These are phyloP conservation scores for Spisula subtruncata DNA, from an alignment of 2,888 invertebrate species.

Conservation along the genomic window DNA sequence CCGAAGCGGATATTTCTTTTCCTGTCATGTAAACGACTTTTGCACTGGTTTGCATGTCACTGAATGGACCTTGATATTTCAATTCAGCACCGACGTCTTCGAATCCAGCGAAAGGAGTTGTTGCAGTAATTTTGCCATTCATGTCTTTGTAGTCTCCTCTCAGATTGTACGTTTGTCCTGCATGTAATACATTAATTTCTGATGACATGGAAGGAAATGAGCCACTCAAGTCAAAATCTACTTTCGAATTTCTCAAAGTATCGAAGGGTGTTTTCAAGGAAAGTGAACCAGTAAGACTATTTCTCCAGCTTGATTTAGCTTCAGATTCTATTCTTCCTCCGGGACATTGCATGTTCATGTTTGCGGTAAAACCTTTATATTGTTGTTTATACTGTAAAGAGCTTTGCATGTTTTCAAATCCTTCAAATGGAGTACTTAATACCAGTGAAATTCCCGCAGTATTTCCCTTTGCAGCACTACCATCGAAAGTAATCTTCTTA, in stretches of 20 bases:
- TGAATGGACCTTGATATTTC: conserved; percentile 19
- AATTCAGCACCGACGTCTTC: conserved; percentile 47
- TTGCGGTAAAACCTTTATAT: conserved; percentile 40
- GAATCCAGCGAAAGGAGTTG: conserved; percentile 58
- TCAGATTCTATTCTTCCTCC: conserved; percentile 22
- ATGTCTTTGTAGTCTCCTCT: conserved; percentile 19
- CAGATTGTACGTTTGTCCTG: conserved; percentile 39
- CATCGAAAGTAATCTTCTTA: conserved; percentile 30
- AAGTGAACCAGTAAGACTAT: background rate
- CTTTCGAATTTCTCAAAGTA: conserved; percentile 6
- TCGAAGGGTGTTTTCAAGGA: conserved; percentile 28
- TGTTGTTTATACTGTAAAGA: background rate
- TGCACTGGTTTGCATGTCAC: conserved; percentile 36
- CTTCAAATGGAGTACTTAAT: conserved; percentile 51
- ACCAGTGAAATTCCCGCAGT: background rate
- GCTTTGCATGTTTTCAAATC: conserved; percentile 47
- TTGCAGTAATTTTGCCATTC: conserved; percentile 25
- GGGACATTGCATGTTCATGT: conserved; percentile 27
- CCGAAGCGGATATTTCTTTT: conserved; percentile 50
- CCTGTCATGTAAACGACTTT: conserved; percentile 41
- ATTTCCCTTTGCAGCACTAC: conserved; percentile 22
- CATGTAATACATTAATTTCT: conserved; percentile 33
- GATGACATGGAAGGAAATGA: conserved; percentile 38
- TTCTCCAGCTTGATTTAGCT: conserved; percentile 27
- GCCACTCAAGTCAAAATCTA: conserved; percentile 30